These are phyloP conservation scores for Disparrhopalites patrizii DNA, from an alignment of 2,888 invertebrate species.

Conservation along the genomic window DNA sequence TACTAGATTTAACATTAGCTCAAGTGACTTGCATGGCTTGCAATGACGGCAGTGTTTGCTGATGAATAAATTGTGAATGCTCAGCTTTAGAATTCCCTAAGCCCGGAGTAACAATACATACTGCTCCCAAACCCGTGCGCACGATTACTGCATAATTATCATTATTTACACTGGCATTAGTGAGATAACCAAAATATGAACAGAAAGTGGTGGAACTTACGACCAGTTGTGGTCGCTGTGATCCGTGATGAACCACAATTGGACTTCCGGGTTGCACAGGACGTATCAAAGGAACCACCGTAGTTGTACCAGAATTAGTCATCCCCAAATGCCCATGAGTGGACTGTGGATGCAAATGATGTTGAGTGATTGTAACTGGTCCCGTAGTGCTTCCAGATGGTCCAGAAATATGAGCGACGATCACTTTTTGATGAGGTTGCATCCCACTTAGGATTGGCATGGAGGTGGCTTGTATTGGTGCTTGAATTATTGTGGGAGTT, in stretches of 20 bases:
- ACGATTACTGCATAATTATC: constrained; percentile 14
- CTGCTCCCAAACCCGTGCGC: constrained; percentile 2
- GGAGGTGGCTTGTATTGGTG: constrained; percentile 27
- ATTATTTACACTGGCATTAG: constrained; percentile 17
- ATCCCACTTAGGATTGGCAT: constrained; percentile 34
- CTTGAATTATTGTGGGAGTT: constrained; percentile 41
- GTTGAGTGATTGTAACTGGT: constrained; percentile 34
- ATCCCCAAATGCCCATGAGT: constrained; percentile 1
- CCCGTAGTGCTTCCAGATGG: constrained; percentile 27
- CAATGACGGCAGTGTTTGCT: constrained; percentile 8
- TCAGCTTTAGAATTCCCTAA: constrained; percentile 10
- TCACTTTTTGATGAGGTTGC: constrained; percentile 44
- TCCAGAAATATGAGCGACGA: constrained; percentile 44
- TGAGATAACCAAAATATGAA: constrained; percentile 9
- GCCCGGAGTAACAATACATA: constrained; percentile 9
- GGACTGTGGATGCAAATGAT: constrained; percentile 27
- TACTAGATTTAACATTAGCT: constrained; percentile 19
- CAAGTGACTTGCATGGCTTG: constrained; percentile 19
- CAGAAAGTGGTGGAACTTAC: constrained; percentile 34
- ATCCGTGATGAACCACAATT: constrained; percentile 40
- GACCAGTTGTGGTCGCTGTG: constrained; percentile 36
- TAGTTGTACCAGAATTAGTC: constrained; percentile 9
- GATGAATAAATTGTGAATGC: constrained; percentile 14
- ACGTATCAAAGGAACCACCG: constrained; percentile 38
- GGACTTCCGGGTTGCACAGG: constrained; percentile 48